Evolutionary conservation across 2,888 invertebrate genomes (phyloP).

Genomic region (Eurytoma californica): DNA sequence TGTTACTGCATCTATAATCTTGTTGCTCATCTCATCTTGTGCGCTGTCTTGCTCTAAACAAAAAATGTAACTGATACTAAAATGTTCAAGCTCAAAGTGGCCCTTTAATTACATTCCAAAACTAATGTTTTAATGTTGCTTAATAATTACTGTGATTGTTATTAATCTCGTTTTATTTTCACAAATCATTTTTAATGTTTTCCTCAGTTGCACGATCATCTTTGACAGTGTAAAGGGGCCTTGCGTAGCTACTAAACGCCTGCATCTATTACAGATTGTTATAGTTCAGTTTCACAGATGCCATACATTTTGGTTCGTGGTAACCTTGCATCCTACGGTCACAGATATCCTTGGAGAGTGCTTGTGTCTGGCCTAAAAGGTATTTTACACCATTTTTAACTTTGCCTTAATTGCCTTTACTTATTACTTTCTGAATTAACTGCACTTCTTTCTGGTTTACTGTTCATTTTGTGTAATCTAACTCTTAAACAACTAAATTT

Average conservation of each 20-base stretch:
- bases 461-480: conserved; percentile 33
- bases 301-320: conserved; percentile 94
- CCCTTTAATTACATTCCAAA: neutral
- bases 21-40: conserved; percentile 19
- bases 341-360: conserved; percentile 91
- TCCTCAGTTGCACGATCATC: conserved; percentile 20
- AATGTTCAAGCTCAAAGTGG: neutral
- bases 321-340: conserved; percentile 90
- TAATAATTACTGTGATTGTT: neutral
- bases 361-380: conserved; percentile 91
- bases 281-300: conserved; percentile 77
- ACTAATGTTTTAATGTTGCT: neutral
- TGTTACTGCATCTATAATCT: conserved; percentile 6
- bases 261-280: conserved; percentile 55
- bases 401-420: conserved; percentile 26
- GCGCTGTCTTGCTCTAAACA: conserved; percentile 1
- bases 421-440: conserved; percentile 13
- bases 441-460: neutral
- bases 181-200: conserved; percentile 3
- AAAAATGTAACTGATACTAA: conserved; percentile 7
- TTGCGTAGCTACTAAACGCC: conserved; percentile 40
- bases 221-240: conserved; percentile 8
- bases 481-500: conserved; percentile 12
- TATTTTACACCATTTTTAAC: conserved; percentile 69
- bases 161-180: conserved; percentile 4